Conservation (phyloP, 2,888 invertebrate genomes). For the Volucella inflata region DNA sequence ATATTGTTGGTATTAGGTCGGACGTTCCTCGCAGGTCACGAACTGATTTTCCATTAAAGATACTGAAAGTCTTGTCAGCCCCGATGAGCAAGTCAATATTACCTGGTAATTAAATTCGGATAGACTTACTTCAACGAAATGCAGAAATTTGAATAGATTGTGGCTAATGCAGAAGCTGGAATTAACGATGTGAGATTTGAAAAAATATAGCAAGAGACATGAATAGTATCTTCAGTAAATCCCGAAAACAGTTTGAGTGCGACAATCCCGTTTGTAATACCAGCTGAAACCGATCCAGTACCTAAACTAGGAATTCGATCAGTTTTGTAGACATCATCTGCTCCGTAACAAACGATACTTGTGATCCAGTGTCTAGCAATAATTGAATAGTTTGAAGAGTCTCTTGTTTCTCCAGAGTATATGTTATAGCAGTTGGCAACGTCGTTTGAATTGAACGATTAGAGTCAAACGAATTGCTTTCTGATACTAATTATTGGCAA, state of each 20-base stretch:
- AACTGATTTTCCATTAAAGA: no score
- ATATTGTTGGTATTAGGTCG: no score
- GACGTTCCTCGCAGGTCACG: no score
- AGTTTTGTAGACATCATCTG: background rate
- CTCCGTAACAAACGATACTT: no score
- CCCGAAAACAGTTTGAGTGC: slow-evolving; percentile 6
- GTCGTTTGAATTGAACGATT: no score
- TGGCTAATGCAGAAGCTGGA: background rate
- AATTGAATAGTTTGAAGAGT: no score
- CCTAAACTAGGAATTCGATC: slow-evolving; percentile 19
- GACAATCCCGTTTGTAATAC: slow-evolving; percentile 17
- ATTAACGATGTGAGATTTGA: slow-evolving; percentile 11
- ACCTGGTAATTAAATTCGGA: slow-evolving; percentile 17
- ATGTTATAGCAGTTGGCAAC: no score
- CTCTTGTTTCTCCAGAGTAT: no score
- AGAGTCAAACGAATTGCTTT: no score
- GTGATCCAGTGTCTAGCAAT: no score
- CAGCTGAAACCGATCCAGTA: slow-evolving; percentile 26
- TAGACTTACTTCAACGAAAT: background rate
- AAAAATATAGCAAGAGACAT: slow-evolving; percentile 16
- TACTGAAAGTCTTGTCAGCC: no score
- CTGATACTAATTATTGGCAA: no score
- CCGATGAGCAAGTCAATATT: background rate
- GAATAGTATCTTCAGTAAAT: slow-evolving; percentile 7
- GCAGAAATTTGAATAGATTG: background rate